phyloP scores from a whole-genome alignment of 2,888 invertebrate genomes.

The Hipparchia sbordonii region DNA sequence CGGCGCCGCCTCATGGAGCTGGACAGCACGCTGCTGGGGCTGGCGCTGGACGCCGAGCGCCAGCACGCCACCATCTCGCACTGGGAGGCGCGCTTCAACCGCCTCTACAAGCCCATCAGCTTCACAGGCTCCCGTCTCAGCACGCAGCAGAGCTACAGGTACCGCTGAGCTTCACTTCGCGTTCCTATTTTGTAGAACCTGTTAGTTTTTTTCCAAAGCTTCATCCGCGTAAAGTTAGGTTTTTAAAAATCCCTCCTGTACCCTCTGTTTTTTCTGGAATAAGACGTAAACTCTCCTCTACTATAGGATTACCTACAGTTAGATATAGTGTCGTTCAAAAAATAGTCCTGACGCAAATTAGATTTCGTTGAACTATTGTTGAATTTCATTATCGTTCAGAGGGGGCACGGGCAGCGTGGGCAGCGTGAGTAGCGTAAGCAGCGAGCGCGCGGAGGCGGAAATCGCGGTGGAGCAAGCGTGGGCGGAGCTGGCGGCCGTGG shows the following conservation, averaged over 20 bases:
- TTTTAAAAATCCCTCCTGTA: no score
- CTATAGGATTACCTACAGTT: no score
- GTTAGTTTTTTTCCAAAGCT: no score
- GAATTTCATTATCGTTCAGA: slow-evolving; percentile 23
- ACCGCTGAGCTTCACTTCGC: no score
- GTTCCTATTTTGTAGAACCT: no score
- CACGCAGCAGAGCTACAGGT: slow-evolving; percentile 85
- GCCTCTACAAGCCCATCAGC: slow-evolving; percentile 85
- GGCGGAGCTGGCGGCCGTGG: slow-evolving; percentile 92
- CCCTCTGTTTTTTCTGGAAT: no score
- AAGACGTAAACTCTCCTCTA: no score
- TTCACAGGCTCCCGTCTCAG: slow-evolving; percentile 81
- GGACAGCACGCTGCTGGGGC: slow-evolving; percentile 93
- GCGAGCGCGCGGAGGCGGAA: slow-evolving; percentile 83
- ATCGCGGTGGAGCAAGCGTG: slow-evolving; percentile 90
- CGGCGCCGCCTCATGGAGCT: slow-evolving; percentile 94
- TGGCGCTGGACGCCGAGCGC: slow-evolving; percentile 94
- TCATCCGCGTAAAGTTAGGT: no score
- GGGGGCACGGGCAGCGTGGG: slow-evolving; percentile 53
- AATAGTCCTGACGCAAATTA: not conserved
- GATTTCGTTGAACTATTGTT: not conserved
- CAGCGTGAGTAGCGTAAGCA: slow-evolving; percentile 42
- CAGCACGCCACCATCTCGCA: slow-evolving; percentile 94
- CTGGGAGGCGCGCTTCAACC: slow-evolving; percentile 93
- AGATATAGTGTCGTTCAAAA: not conserved